phyloP scores from a whole-genome alignment of 2,113 vertebrate species.

The Malurus melanocephalus region DNA sequence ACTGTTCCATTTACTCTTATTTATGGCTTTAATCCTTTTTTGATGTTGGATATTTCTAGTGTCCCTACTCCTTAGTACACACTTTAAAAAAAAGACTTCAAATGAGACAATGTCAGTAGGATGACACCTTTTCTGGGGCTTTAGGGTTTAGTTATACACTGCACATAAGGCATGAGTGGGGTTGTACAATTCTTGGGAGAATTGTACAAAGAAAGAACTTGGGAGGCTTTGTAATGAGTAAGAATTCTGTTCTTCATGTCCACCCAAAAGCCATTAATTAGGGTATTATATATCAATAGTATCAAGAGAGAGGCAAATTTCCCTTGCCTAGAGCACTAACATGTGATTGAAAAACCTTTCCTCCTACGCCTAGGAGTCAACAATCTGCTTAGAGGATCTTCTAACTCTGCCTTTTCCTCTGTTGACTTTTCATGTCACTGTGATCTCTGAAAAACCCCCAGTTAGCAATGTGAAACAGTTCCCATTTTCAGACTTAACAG shows the following conservation, averaged over 20 bases:
- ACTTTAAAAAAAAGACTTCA: neutral
- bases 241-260: neutral
- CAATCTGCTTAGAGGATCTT: neutral
- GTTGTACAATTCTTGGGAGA: neutral
- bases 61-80: too few relatives aligned
- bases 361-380: neutral
- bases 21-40: neutral
- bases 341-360: rapidly evolving
- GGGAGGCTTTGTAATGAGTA: neutral
- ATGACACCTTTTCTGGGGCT: neutral
- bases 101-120: neutral
- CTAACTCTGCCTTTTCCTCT: neutral
- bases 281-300: neutral
- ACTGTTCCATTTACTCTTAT: neutral
- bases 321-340: neutral
- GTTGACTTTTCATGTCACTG: neutral
- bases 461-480: neutral
- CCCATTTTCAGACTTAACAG: neutral
- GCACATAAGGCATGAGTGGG: neutral
- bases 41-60: neutral
- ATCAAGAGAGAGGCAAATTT: neutral
- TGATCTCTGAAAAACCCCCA: neutral
- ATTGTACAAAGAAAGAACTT: neutral
- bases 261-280: neutral
- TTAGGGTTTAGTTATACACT: neutral